Conservation (phyloP, 2,888 invertebrate genomes). For the Lordiphosa fenestrarum region DNA sequence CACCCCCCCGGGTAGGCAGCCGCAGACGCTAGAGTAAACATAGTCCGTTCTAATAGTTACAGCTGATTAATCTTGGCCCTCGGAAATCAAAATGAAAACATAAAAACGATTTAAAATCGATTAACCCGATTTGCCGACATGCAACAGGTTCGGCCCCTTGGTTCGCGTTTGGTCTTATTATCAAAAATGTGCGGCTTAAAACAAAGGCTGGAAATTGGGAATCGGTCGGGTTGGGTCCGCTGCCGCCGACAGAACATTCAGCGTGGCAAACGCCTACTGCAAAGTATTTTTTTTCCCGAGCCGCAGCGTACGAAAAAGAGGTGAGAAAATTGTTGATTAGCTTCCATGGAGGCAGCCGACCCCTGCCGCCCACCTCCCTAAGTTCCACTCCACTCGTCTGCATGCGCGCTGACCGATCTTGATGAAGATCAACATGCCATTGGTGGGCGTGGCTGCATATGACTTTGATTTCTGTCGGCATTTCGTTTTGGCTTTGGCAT, state of each 20-base stretch:
- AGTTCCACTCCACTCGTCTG: slow-evolving; percentile 8
- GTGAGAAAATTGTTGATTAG: slow-evolving; percentile 80
- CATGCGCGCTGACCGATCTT: slow-evolving; percentile 47
- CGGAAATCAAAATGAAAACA: slow-evolving; percentile 75
- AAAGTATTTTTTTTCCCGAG: slow-evolving; percentile 34
- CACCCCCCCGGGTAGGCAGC: no score
- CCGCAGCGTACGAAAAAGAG: slow-evolving; percentile 77
- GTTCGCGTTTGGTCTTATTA: slow-evolving; percentile 56
- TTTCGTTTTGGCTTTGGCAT: slow-evolving; percentile 45
- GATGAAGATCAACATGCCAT: slow-evolving; percentile 77
- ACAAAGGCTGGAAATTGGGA: slow-evolving; percentile 69
- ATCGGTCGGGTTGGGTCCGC: slow-evolving; percentile 29
- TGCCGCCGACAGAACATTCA: slow-evolving; percentile 79
- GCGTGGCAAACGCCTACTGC: slow-evolving; percentile 77
- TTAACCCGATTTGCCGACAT: slow-evolving; percentile 78
- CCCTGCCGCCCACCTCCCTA: neutral
- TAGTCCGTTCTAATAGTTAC: slow-evolving; percentile 66
- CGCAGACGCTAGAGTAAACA: no score
- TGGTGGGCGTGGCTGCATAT: slow-evolving; percentile 70
- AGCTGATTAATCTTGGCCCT: slow-evolving; percentile 58
- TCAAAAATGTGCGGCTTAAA: slow-evolving; percentile 64
- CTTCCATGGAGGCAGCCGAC: slow-evolving; percentile 73
- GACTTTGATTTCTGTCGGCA: slow-evolving; percentile 76
- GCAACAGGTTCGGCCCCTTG: slow-evolving; percentile 71
- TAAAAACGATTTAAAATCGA: slow-evolving; percentile 80